Conservation (phyloP, 53 echinoderm and acorn worm genomes). For the Paracentrotus lividus region DNA sequence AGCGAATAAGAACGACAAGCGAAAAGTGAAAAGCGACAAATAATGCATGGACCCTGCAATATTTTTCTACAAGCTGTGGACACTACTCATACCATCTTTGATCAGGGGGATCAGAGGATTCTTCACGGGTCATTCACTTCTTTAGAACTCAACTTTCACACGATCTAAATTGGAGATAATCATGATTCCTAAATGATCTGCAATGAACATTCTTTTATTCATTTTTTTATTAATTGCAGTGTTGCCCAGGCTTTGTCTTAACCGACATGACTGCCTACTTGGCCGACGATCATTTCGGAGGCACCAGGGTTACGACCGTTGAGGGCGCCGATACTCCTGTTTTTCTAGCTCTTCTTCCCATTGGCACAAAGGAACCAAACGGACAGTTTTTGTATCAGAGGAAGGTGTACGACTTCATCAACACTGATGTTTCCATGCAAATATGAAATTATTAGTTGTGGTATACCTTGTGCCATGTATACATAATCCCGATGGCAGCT, state of each 20-base stretch:
- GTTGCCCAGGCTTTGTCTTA: conserved; percentile 85
- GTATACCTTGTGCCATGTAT: too few species aligned
- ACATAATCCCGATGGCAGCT: too few species aligned
- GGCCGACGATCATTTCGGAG: conserved; percentile 28
- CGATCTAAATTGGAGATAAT: not conserved
- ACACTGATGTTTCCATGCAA: not conserved
- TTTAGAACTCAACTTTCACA: not conserved
- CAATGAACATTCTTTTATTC: not conserved
- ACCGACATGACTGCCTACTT: conserved; percentile 84
- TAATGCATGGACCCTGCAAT: too few species aligned
- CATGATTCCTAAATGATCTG: not conserved
- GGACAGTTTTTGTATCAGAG: conserved; percentile 70
- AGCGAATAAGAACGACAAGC: not conserved
- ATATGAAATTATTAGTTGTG: not conserved
- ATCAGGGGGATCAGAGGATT: too few species aligned
- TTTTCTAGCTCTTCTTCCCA: conserved; percentile 75
- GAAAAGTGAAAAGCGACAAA: too few species aligned
- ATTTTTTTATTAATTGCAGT: conserved; percentile 69
- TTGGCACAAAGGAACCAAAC: conserved; percentile 64
- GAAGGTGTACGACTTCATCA: conserved; percentile 25
- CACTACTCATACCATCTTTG: too few species aligned
- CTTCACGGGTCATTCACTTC: not conserved
- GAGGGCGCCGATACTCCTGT: conserved; percentile 86
- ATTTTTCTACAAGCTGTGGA: too few species aligned
- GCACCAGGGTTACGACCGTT: conserved; percentile 58